Evolutionary conservation across 2,113 vertebrate genomes (phyloP).

Genomic region (Centropus unirufus): DNA sequence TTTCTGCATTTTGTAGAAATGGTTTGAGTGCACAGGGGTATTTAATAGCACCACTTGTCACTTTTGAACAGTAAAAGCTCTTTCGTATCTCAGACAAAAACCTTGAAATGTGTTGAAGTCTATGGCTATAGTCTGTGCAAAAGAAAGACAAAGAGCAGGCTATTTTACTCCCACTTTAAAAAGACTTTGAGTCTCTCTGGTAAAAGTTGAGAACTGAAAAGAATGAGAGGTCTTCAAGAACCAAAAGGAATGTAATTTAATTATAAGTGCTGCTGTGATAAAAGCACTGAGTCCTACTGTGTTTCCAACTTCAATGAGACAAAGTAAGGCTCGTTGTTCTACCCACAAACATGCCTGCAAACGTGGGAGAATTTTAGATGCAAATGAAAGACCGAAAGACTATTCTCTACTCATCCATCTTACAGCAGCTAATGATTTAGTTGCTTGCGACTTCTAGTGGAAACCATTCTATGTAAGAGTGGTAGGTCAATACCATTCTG

Average conservation of each 20-base stretch:
- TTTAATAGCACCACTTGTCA: conserved; percentile 26
- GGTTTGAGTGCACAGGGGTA: background rate
- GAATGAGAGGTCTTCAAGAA: conserved; percentile 8
- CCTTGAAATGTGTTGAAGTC: background rate
- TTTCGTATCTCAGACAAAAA: background rate
- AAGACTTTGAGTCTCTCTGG: conserved; percentile 7
- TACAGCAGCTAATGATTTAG: background rate
- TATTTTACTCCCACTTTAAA: conserved; percentile 13
- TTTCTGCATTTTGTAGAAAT: background rate
- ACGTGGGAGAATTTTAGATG: conserved; percentile 39
- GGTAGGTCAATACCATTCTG: background rate
- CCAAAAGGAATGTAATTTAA: conserved; percentile 30
- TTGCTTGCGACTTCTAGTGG: background rate
- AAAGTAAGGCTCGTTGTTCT: conserved; percentile 43
- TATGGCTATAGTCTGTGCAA: background rate
- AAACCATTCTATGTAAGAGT: background rate
- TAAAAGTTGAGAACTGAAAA: background rate
- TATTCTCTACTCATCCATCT: background rate
- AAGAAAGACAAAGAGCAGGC: background rate
- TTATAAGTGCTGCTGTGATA: conserved; percentile 1
- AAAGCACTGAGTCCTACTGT: conserved; percentile 10
- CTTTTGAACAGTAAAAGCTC: background rate
- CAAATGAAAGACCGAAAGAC: background rate
- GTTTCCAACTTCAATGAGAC: background rate
- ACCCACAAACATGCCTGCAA: conserved; percentile 32